Conservation (phyloP, 1,140 invertebrate genomes). For the Gryon sp. region DNA sequence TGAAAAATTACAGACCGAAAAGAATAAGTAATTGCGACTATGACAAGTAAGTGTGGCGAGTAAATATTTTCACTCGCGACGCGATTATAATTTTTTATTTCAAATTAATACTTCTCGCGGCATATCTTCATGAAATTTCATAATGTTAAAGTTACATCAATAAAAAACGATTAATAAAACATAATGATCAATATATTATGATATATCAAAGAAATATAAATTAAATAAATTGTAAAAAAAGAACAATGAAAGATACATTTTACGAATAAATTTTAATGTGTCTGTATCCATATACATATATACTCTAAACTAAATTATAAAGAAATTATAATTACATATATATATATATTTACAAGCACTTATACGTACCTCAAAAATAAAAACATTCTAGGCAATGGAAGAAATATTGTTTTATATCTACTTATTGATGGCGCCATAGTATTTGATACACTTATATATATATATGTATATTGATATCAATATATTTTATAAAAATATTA, state of each 20-base stretch:
- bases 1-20: conserved; percentile 17
- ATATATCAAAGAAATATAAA: conserved; percentile 17
- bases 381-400: conserved; percentile 69
- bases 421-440: conserved; percentile 71
- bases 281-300: conserved; percentile 67
- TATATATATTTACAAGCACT: conserved; percentile 68
- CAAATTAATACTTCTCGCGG: conserved; percentile 69
- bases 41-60: conserved; percentile 66
- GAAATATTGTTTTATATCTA: conserved; percentile 74
- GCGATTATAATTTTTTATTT: conserved; percentile 63
- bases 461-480: conserved; percentile 73
- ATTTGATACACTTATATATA: conserved; percentile 70
- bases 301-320: conserved; percentile 53
- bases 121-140: conserved; percentile 85
- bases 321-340: conserved; percentile 46
- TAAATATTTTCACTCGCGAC: conserved; percentile 65
- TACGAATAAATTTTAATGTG: conserved; percentile 59
- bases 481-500: conserved; percentile 77
- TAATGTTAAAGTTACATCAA: conserved; percentile 77
- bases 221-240: conserved; percentile 33
- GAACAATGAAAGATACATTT: conserved; percentile 46
- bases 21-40: conserved; percentile 61
- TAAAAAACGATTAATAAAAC: conserved; percentile 42
- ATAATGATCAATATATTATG: conserved; percentile 34
- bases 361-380: conserved; percentile 67